These are phyloP conservation scores for Drosophila subquinaria DNA, from an alignment of 2,888 invertebrate species.

Conservation along the genomic window DNA sequence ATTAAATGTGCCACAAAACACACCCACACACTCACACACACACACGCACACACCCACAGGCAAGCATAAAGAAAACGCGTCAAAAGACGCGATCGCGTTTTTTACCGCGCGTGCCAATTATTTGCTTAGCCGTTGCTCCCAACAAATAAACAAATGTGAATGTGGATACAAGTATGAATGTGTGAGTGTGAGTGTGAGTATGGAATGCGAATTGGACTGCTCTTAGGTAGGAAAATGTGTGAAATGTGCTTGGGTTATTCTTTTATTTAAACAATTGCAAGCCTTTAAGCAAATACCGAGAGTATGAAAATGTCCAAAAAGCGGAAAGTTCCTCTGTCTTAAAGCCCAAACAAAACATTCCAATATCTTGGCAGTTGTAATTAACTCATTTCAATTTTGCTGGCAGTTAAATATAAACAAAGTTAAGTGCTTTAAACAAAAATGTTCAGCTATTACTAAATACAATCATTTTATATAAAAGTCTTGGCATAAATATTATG, in stretches of 20 bases:
- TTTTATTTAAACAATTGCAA: slow-evolving; percentile 9
- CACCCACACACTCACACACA: slow-evolving; percentile 6
- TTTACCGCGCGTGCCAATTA: slow-evolving; percentile 36
- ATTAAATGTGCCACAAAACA: slow-evolving; percentile 32
- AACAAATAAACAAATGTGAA: slow-evolving; percentile 41
- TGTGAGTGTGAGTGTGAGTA: slow-evolving; percentile 32
- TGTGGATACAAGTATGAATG: slow-evolving; percentile 19
- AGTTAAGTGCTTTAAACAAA: too few relatives aligned
- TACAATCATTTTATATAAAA: too few relatives aligned
- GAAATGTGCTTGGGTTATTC: slow-evolving; percentile 32
- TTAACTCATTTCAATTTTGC: neutral
- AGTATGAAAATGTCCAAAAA: neutral
- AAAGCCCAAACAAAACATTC: neutral
- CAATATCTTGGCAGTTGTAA: neutral
- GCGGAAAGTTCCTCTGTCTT: neutral
- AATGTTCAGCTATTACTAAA: too few relatives aligned
- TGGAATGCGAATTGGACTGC: slow-evolving; percentile 21
- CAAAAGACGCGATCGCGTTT: slow-evolving; percentile 53
- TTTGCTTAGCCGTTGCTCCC: slow-evolving; percentile 28
- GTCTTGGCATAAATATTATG: too few relatives aligned
- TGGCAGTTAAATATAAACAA: too few relatives aligned
- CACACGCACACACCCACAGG: slow-evolving; percentile 1
- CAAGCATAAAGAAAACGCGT: slow-evolving; percentile 29
- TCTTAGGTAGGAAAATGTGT: slow-evolving; percentile 20
- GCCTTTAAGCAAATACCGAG: neutral